Percentiles rank a stretch among this genome's conserved stretches.
Evolutionary conservation across 2,888 invertebrate species (phyloP).

Genomic region (Acrocyrtus sp.): DNA sequence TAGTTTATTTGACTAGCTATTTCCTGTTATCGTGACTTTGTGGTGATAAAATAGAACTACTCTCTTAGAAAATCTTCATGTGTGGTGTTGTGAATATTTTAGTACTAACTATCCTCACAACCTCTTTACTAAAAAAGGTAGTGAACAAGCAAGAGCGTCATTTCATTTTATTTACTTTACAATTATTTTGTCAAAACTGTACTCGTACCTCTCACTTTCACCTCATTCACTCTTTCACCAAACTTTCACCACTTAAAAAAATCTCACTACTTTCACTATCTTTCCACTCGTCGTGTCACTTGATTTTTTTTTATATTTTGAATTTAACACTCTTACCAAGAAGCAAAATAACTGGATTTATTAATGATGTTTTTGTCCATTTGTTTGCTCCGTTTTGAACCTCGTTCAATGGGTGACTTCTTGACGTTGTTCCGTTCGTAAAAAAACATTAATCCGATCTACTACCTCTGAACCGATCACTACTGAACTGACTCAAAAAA

Average conservation of each 20-base stretch:
- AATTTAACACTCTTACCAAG: conserved; percentile 11
- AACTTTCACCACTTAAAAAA: conserved; percentile 40
- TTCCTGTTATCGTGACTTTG: neutral
- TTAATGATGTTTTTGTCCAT: conserved; percentile 44
- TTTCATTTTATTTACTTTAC: no score
- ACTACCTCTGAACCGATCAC: conserved; percentile 47
- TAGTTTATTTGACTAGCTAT: no score
- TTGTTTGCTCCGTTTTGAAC: conserved; percentile 22
- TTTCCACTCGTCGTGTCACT: no score
- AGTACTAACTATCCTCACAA: neutral
- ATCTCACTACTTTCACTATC: no score
- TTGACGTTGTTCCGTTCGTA: conserved; percentile 32
- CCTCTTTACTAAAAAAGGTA: no score
- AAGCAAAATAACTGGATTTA: conserved; percentile 15
- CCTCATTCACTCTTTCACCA: conserved; percentile 31
- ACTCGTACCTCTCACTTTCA: conserved; percentile 35
- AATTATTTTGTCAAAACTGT: conserved; percentile 9
- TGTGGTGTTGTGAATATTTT: neutral
- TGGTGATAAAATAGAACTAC: neutral
- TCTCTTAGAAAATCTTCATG: neutral
- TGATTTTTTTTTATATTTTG: conserved; percentile 6
- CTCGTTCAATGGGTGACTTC: conserved; percentile 36
- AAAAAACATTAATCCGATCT: conserved; percentile 10
- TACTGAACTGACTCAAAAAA: conserved; percentile 32
- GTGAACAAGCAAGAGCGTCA: no score